phyloP scores from a whole-genome alignment of 2,113 vertebrate genomes.

The Origma solitaria region DNA sequence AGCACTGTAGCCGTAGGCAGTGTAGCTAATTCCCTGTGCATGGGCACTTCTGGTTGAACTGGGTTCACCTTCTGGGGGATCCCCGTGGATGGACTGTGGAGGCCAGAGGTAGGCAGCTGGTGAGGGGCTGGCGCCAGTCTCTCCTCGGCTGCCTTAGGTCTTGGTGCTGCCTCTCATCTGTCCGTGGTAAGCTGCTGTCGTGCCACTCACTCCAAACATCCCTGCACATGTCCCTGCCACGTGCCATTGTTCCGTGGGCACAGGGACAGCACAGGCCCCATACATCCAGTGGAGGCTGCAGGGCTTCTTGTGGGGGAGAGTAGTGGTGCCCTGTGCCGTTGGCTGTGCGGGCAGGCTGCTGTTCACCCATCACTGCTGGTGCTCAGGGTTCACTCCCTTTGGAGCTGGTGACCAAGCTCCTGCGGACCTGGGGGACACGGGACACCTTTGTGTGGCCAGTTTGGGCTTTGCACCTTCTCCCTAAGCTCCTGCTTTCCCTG shows the following conservation, averaged over 20 bases:
- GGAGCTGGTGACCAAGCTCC: neutral
- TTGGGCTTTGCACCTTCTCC: neutral
- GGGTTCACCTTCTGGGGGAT: neutral
- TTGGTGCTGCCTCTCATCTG: rapidly evolving
- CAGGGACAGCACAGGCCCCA: neutral
- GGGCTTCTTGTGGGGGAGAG: neutral
- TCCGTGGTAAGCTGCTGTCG: rapidly evolving
- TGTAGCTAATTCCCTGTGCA: neutral
- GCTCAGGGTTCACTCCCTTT: neutral
- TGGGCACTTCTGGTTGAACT: neutral
- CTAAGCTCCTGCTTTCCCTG: neutral
- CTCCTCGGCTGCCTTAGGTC: neutral
- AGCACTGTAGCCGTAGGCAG: neutral
- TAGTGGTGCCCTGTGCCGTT: neutral
- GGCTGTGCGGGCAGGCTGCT: neutral
- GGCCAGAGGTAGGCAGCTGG: neutral
- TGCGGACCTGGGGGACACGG: rapidly evolving
- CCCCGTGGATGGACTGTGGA: rapidly evolving
- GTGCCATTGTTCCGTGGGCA: neutral
- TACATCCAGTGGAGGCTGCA: neutral
- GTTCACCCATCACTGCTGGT: rapidly evolving
- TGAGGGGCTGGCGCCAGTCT: neutral
- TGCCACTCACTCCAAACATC: rapidly evolving
- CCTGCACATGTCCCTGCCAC: rapidly evolving
- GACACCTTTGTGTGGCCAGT: rapidly evolving